A percentile compares a stretch with the other conserved stretches of the same genome.
These are phyloP conservation scores for Gorsachius magnificus DNA, from an alignment of 2,797 vertebrate species.

Conservation along the genomic window DNA sequence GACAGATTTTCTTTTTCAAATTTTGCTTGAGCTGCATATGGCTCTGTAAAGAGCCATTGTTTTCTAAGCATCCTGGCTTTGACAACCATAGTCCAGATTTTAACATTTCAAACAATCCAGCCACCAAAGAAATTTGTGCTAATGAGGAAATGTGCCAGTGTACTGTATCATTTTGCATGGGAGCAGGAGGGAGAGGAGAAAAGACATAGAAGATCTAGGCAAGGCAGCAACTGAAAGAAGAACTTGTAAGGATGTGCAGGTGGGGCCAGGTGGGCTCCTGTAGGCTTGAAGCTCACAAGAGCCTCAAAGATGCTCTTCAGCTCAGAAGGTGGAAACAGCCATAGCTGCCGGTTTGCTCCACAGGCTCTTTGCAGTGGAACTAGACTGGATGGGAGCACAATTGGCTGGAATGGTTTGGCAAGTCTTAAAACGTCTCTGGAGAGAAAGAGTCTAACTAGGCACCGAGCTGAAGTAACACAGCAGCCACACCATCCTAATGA, in stretches of 20 bases:
- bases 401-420: not conserved
- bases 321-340: not conserved
- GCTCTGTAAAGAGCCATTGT: not conserved
- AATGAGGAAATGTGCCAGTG: not conserved
- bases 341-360: not conserved
- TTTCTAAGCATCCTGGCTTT: not conserved
- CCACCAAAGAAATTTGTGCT: not conserved
- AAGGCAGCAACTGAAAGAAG: not conserved
- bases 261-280: not conserved
- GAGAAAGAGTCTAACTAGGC: not conserved
- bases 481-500: not conserved
- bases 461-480: not conserved
- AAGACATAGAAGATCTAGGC: not conserved
- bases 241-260: not conserved
- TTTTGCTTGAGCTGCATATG: not conserved
- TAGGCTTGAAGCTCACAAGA: not conserved
- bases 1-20: not conserved
- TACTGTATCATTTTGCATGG: not conserved
- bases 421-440: not conserved
- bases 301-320: not conserved
- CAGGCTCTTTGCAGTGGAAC: not conserved
- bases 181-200: not conserved
- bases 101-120: not conserved
- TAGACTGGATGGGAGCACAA: not conserved
- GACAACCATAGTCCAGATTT: slow-evolving; percentile 18